Conservation (phyloP, 1,140 invertebrate genomes). For the Hyposmocoma kahamanoa region DNA sequence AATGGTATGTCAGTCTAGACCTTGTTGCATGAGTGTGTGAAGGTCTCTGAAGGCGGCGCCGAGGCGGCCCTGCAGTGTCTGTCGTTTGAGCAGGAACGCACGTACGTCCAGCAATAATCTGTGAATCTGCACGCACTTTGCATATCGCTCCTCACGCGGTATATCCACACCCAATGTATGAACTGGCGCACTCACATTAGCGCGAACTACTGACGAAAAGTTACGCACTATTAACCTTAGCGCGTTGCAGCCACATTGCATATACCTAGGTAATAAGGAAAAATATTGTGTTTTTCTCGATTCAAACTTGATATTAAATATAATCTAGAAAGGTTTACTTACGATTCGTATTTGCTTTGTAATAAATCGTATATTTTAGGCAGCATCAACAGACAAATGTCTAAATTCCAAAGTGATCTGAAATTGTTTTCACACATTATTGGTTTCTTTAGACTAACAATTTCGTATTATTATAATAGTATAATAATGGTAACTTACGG, state of each 20-base stretch:
- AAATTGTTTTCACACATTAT: too few relatives aligned
- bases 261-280: slow-evolving; percentile 92
- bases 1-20: slow-evolving; percentile 56
- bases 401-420: slow-evolving; percentile 93
- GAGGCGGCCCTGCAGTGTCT: slow-evolving; percentile 66
- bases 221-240: slow-evolving; percentile 92
- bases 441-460: too few relatives aligned
- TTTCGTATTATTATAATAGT: too few relatives aligned
- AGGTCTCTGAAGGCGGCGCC: slow-evolving; percentile 67
- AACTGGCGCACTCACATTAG: slow-evolving; percentile 89
- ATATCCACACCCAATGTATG: slow-evolving; percentile 94
- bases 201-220: slow-evolving; percentile 94
- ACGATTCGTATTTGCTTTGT: slow-evolving; percentile 97
- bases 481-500: slow-evolving; percentile 91
- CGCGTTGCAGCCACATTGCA: slow-evolving; percentile 88
- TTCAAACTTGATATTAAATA: too few relatives aligned
- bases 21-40: slow-evolving; percentile 68
- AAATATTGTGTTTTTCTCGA: slow-evolving; percentile 4
- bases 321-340: slow-evolving; percentile 73
- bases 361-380: slow-evolving; percentile 91
- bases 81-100: slow-evolving; percentile 68
- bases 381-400: slow-evolving; percentile 90
- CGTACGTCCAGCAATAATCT: slow-evolving; percentile 73
- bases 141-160: slow-evolving; percentile 92
- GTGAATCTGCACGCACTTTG: slow-evolving; percentile 77